A percentile compares a stretch with the other conserved stretches of the same genome.
These are phyloP conservation scores for Tenthredo distinguenda DNA, from an alignment of 2,888 invertebrate species.

Conservation along the genomic window DNA sequence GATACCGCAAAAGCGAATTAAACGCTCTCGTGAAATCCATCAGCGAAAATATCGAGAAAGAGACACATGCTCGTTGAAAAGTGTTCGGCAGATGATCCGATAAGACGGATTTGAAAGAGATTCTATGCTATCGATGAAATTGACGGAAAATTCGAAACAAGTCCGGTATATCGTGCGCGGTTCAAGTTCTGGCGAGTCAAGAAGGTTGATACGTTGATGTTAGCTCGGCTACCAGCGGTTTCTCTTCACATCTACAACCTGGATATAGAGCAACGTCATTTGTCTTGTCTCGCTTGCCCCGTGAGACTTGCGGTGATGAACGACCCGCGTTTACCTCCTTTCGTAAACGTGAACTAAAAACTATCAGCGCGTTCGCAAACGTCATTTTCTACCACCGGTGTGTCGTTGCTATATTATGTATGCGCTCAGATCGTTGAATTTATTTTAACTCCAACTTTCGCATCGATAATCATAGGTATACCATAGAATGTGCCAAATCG, in stretches of 20 bases:
- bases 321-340: conserved; percentile 66
- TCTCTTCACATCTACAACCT: conserved; percentile 10
- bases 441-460: neutral
- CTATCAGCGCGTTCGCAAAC: conserved; percentile 65
- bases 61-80: neutral
- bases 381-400: conserved; percentile 6
- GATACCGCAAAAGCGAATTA: neutral
- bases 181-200: neutral
- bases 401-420: conserved; percentile 8
- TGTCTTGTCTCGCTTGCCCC: conserved; percentile 50
- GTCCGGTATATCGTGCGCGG: neutral
- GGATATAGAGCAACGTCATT: conserved; percentile 30
- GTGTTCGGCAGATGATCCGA: neutral
- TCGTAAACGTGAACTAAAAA: conserved; percentile 71
- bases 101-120: neutral
- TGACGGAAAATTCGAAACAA: neutral
- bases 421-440: neutral
- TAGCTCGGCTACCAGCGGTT: conserved; percentile 2
- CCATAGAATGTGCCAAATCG: neutral
- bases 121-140: neutral
- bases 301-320: conserved; percentile 65
- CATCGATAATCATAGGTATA: neutral
- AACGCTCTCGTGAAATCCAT: neutral
- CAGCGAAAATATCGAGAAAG: neutral
- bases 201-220: conserved; percentile 34